Percentiles rank a stretch among this genome's conserved stretches.
These are phyloP conservation scores for Psittacara wagleri DNA, from an alignment of 2,113 vertebrate genomes.

Conservation along the genomic window DNA sequence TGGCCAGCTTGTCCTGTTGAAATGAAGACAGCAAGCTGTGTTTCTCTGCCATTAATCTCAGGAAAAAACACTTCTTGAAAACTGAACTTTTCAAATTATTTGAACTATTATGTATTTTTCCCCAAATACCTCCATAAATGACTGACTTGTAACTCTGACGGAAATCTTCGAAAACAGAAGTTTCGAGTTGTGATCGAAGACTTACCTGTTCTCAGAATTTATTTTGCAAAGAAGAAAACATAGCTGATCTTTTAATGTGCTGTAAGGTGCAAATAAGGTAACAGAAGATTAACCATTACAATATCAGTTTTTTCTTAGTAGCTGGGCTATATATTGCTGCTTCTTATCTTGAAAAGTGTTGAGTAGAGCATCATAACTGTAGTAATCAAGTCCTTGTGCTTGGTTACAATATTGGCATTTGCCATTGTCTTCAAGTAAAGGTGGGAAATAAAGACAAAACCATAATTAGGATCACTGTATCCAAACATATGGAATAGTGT, in stretches of 20 bases:
- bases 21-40: background rate
- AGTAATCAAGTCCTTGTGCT: background rate
- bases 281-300: background rate
- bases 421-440: background rate
- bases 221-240: background rate
- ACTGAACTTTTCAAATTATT: background rate
- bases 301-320: background rate
- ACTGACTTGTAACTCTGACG: background rate
- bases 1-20: background rate
- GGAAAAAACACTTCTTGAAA: background rate
- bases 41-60: background rate
- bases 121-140: background rate
- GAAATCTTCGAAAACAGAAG: background rate
- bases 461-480: background rate
- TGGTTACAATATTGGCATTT: background rate
- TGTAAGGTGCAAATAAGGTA: background rate
- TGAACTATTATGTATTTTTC: background rate
- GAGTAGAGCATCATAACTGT: background rate
- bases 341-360: background rate
- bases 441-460: background rate
- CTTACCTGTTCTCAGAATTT: background rate
- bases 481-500: background rate
- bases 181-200: background rate
- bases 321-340: background rate
- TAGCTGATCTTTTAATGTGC: background rate